Conservation (phyloP, 2,797 vertebrate species). For the Gadopsis bispinosus region DNA sequence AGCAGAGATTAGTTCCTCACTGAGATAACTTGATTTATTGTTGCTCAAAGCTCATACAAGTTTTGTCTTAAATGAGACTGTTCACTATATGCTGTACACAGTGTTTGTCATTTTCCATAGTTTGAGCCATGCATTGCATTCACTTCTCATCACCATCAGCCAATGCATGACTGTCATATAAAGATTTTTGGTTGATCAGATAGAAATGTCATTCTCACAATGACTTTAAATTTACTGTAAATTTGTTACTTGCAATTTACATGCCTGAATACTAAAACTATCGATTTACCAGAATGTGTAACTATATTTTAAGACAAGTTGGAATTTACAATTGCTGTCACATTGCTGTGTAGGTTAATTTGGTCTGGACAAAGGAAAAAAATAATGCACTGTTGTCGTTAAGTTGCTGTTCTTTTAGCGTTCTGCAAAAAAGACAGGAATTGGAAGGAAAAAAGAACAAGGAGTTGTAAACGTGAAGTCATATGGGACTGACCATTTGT, state of each 20-base stretch:
- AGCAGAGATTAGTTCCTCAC: slow-evolving; percentile 13
- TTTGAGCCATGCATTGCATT: not conserved
- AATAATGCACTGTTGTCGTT: not conserved
- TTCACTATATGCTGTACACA: not conserved
- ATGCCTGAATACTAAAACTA: not conserved
- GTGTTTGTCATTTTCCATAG: not conserved
- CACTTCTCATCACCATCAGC: not conserved
- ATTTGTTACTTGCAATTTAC: not conserved
- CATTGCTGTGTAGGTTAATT: not conserved
- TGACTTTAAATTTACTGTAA: not conserved
- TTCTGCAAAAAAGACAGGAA: too few relatives aligned
- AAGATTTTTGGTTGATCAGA: not conserved
- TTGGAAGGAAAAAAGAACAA: not conserved
- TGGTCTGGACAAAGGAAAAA: not conserved
- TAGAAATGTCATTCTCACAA: not conserved
- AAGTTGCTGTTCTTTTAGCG: not conserved
- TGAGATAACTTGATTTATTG: slow-evolving; percentile 3
- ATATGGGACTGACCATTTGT: too few relatives aligned
- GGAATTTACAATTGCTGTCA: not conserved
- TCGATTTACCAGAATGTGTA: not conserved
- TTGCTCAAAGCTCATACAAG: not conserved
- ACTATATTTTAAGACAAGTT: not conserved
- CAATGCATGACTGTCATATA: too few relatives aligned
- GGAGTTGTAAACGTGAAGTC: not conserved
- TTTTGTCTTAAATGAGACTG: too few relatives aligned